Conservation (phyloP, 2,888 invertebrate species). For the Lamellibrachia satsuma region DNA sequence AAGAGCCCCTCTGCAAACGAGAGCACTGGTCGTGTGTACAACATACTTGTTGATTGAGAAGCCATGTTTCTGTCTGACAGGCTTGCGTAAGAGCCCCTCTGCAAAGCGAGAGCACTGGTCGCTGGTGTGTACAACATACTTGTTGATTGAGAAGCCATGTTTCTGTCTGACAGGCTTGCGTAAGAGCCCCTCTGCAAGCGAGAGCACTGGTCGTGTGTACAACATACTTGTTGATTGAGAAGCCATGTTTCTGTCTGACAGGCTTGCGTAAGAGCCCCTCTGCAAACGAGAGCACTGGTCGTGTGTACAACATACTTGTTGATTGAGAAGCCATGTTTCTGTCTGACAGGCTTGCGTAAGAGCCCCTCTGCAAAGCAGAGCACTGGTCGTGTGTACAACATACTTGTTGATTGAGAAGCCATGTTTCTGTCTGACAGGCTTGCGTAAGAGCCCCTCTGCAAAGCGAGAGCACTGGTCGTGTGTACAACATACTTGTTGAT, state of each 20-base stretch:
- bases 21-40: slow-evolving; percentile 45
- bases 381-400: slow-evolving; percentile 45
- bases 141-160: background rate
- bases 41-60: slow-evolving; percentile 37
- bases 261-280: background rate
- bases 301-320: slow-evolving; percentile 46
- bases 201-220: slow-evolving; percentile 44
- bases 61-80: background rate
- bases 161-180: background rate
- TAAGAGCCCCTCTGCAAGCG: slow-evolving; percentile 34
- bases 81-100: background rate
- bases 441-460: background rate
- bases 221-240: slow-evolving; percentile 42
- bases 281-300: slow-evolving; percentile 45
- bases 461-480: slow-evolving; percentile 46
- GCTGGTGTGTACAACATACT: slow-evolving; percentile 46
- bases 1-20: slow-evolving; percentile 37
- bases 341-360: background rate
- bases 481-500: slow-evolving; percentile 45
- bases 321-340: background rate
- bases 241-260: background rate
- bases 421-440: background rate
- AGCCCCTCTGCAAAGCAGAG: slow-evolving; percentile 39
- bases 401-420: slow-evolving; percentile 33
- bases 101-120: slow-evolving; percentile 45